Percentiles rank a stretch among this genome's conserved stretches.
These are phyloP conservation scores for Hydropotes inermis DNA, from an alignment of 2,113 vertebrate species.

Conservation along the genomic window DNA sequence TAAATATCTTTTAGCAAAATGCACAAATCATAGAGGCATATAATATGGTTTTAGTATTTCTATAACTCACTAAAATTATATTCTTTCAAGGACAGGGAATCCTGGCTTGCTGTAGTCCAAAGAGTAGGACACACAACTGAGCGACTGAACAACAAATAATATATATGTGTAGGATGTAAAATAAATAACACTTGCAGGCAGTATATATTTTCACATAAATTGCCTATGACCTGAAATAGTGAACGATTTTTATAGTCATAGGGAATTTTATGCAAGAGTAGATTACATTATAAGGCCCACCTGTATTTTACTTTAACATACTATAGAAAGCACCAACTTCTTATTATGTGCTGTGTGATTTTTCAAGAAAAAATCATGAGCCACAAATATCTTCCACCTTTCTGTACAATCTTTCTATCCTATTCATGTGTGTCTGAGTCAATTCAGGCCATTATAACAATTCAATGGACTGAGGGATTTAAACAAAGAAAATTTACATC, in stretches of 20 bases:
- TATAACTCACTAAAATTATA: background rate
- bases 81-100: background rate
- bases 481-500: background rate
- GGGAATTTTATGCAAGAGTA: background rate
- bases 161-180: background rate
- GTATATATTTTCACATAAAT: background rate
- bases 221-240: background rate
- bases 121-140: background rate
- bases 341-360: background rate
- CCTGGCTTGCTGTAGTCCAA: background rate
- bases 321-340: background rate
- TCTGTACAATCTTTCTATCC: background rate
- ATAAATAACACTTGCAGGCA: background rate
- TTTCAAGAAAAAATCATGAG: background rate
- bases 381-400: background rate
- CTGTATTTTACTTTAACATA: background rate
- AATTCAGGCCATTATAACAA: background rate
- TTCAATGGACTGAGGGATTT: background rate
- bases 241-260: background rate
- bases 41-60: background rate
- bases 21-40: background rate
- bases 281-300: background rate
- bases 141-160: background rate
- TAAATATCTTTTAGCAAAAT: background rate
- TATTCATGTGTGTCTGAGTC: background rate